Evolutionary conservation across 2,797 vertebrate genomes (phyloP).

Genomic region (Staurois parvus): DNA sequence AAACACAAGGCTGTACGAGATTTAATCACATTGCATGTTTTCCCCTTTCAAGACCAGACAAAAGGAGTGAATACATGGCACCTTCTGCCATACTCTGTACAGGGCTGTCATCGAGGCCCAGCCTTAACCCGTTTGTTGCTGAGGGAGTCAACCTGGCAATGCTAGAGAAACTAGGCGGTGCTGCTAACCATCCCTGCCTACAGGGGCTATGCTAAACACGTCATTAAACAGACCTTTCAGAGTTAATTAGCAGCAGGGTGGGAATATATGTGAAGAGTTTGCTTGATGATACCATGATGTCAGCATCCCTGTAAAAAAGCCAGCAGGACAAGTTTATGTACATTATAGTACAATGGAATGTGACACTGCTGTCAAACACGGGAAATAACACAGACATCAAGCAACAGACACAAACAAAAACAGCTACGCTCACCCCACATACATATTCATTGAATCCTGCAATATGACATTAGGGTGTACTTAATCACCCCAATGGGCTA

Average conservation of each 20-base stretch:
- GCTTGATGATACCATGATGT: slow-evolving; percentile 41
- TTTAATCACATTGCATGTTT: background rate
- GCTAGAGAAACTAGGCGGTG: slow-evolving; percentile 38
- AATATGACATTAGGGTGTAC: too few relatives aligned
- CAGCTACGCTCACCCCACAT: background rate
- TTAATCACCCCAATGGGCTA: too few relatives aligned
- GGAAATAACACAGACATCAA: background rate
- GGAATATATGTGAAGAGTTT: slow-evolving; percentile 22
- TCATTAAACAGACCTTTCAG: slow-evolving; percentile 41
- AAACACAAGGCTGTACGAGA: background rate
- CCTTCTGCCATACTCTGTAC: background rate
- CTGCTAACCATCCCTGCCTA: slow-evolving; percentile 54
- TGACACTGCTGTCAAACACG: background rate
- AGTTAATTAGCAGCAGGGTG: slow-evolving; percentile 52
- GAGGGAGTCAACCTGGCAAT: slow-evolving; percentile 7
- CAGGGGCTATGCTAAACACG: slow-evolving; percentile 50
- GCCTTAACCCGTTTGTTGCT: slow-evolving; percentile 25
- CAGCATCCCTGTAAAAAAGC: slow-evolving; percentile 51
- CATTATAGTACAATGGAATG: slow-evolving; percentile 24
- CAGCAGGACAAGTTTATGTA: slow-evolving; percentile 39
- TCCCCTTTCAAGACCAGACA: background rate
- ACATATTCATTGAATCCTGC: too few relatives aligned
- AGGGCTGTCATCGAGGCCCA: background rate
- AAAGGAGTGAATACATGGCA: background rate
- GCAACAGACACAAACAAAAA: background rate